Base-by-base conservation (phyloP, 2,113 vertebrate species). In the Narcine bancroftii region DNA sequence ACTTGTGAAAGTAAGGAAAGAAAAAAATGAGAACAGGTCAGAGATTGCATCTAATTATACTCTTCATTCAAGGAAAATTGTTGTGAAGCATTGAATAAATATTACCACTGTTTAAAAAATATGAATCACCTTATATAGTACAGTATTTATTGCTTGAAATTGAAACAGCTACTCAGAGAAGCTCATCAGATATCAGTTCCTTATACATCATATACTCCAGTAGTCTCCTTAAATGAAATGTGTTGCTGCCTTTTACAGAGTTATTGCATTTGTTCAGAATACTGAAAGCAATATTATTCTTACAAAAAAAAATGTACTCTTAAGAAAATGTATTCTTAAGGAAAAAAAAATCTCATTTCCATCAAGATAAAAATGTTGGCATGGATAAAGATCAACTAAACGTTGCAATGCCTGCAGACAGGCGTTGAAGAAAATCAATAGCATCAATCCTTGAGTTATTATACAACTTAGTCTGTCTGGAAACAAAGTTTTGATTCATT, bases 401-500 rank as follows among this genome's bases (percentile, higher is more conserved):
- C 45, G 39, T 66, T 91, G 39, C 17, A 65, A 69, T 26, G 19
- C 89, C 65, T 21, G 42, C 89, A 69, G 65, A 47, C 65, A 45
- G 63, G 26, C 63, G n/a, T 89, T 42, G 85, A 91, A 69, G 11
- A 69, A 91, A 91, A 47, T 45, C 39, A 47, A 29, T 39, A 45
- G 9, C 65, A 65, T 89, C 85, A 60, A 87, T 60, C 83, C 56
- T 42, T 36, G 36, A 89, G 60, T 17, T 63, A 65, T 63, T 89
- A 9, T 89, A n/a, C 56, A 91, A 69, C 63, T 69, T 47, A 69
- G 60, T 24, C 89, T 45, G 42, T 36, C 42, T 42, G 42, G 63
- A 91, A 42, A 91, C 89, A 91, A 91, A 66, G 39, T 45, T 91
- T 66, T 69, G 89, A 91, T 91, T 91, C 65, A 69, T 69, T 69